These are phyloP conservation scores for Avahi laniger DNA, from an alignment of 2,797 vertebrate genomes.

Conservation along the genomic window DNA sequence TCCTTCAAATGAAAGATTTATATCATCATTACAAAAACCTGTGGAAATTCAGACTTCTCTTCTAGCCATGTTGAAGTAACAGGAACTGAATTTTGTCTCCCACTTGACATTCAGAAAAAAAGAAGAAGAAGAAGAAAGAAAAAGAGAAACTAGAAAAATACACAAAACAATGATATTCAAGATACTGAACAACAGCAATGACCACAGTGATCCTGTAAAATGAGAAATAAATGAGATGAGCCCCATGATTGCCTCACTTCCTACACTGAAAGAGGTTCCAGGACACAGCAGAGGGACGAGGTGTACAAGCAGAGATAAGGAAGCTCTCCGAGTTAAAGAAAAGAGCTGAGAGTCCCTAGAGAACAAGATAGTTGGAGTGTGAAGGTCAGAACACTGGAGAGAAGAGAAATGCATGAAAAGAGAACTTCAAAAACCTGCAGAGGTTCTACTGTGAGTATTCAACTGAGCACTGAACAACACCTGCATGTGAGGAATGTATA, in stretches of 20 bases:
- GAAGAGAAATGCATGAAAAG: background rate
- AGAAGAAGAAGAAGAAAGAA: background rate
- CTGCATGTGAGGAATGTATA: background rate
- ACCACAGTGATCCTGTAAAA: background rate
- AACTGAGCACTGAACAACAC: background rate
- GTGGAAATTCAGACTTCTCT: background rate
- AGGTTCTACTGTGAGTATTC: background rate
- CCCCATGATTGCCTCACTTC: background rate
- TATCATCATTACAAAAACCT: background rate
- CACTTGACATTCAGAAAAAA: background rate
- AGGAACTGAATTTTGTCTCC: background rate
- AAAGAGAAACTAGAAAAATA: background rate
- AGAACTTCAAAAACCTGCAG: background rate
- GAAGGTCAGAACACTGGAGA: background rate
- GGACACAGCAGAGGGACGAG: rapidly evolving
- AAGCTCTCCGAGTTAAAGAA: background rate
- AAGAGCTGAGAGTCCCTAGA: background rate
- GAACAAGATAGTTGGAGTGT: background rate
- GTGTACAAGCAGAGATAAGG: background rate
- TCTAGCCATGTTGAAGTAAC: background rate
- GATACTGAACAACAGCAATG: background rate
- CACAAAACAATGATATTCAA: background rate
- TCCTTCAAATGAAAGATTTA: background rate
- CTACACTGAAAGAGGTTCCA: background rate
- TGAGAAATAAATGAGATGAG: background rate